These are phyloP conservation scores for Lacerta agilis DNA, from an alignment of 2,797 vertebrate species.

Conservation along the genomic window DNA sequence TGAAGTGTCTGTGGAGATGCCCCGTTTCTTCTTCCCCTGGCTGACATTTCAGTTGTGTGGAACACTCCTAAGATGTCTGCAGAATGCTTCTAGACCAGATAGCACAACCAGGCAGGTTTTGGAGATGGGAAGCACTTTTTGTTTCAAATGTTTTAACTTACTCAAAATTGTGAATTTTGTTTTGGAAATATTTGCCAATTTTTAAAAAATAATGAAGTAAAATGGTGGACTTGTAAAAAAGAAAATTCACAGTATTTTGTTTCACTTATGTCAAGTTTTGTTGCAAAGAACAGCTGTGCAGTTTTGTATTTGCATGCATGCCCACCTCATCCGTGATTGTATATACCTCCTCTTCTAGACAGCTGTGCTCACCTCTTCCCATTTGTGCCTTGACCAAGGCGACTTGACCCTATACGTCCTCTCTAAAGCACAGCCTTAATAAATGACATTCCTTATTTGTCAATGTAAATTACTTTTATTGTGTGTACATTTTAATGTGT, in stretches of 20 bases:
- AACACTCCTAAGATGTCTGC: constrained; percentile 76
- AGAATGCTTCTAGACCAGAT: constrained; percentile 80
- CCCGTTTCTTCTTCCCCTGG: constrained; percentile 74
- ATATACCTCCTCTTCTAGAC: constrained; percentile 70
- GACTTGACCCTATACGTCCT: constrained; percentile 77
- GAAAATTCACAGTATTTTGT: constrained; percentile 72
- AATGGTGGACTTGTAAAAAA: constrained; percentile 71
- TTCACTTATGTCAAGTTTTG: constrained; percentile 71
- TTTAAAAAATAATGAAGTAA: constrained; percentile 72
- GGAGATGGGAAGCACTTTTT: constrained; percentile 79
- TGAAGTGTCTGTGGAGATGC: constrained; percentile 81
- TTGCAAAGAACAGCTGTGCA: constrained; percentile 73
- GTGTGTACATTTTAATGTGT: constrained; percentile 77
- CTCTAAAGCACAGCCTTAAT: constrained; percentile 84
- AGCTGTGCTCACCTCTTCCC: constrained; percentile 77
- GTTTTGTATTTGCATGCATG: constrained; percentile 82
- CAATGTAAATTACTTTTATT: constrained; percentile 78
- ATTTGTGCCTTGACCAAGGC: constrained; percentile 80
- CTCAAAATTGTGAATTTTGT: constrained; percentile 71
- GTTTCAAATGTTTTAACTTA: constrained; percentile 74
- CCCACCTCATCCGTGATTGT: constrained; percentile 80
- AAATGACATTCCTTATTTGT: constrained; percentile 80
- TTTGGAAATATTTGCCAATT: constrained; percentile 76
- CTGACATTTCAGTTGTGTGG: constrained; percentile 80
- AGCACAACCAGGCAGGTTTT: constrained; percentile 75